These are phyloP conservation scores for Adrianichthys oophorus DNA, from an alignment of 2,797 vertebrate genomes.

Conservation along the genomic window DNA sequence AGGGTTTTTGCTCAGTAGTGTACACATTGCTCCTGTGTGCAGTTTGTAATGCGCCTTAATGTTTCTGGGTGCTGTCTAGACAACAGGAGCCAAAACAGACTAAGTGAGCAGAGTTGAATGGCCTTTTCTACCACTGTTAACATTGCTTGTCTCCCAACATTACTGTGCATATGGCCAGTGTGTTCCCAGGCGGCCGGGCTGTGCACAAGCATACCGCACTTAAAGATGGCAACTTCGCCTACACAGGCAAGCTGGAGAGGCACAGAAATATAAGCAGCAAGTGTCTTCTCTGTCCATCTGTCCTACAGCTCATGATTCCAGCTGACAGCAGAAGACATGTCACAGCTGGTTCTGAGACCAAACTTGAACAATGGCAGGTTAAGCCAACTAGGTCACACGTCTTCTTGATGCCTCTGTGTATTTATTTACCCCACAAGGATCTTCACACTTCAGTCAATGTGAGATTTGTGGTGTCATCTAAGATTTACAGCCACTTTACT, in stretches of 20 bases:
- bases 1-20: background rate
- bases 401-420: slow-evolving; percentile 41
- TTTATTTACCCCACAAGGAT: slow-evolving; percentile 16
- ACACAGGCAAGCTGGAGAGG: slow-evolving; percentile 27
- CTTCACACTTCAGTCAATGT: slow-evolving; percentile 26
- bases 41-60: slow-evolving; percentile 12
- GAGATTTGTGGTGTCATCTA: slow-evolving; percentile 33
- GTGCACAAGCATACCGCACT: slow-evolving; percentile 45
- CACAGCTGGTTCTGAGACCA: slow-evolving; percentile 70
- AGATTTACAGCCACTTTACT: slow-evolving; percentile 16
- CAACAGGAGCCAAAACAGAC: slow-evolving; percentile 27
- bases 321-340: slow-evolving; percentile 71
- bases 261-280: slow-evolving; percentile 24
- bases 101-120: slow-evolving; percentile 58
- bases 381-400: slow-evolving; percentile 67
- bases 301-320: slow-evolving; percentile 63
- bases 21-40: background rate
- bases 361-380: slow-evolving; percentile 70
- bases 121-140: slow-evolving; percentile 63
- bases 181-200: slow-evolving; percentile 59
- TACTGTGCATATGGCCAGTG: slow-evolving; percentile 71
- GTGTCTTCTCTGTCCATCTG: slow-evolving; percentile 43
- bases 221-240: slow-evolving; percentile 58
- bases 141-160: slow-evolving; percentile 58
- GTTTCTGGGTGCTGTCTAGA: slow-evolving; percentile 40